Evolutionary conservation across 1,140 invertebrate species (phyloP), one percentile per base, ranked within the genome.

Genomic region (Eriocheir sinensis): DNA sequence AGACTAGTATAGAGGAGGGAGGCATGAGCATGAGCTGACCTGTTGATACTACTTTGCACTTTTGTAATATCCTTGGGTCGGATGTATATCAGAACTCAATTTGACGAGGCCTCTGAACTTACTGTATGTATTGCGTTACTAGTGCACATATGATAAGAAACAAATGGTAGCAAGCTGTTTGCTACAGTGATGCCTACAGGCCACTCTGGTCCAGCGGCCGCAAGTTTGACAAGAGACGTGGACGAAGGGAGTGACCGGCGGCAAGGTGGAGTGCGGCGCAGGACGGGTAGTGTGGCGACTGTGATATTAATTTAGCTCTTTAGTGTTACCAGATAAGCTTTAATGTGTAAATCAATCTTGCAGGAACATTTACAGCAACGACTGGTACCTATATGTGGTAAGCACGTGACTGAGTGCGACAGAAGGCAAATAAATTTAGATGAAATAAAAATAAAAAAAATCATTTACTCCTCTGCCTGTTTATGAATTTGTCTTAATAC

Each of bases 231-330:
- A 30, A 48, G 30, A 30, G 30, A 12, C 17, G 27, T 41, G 38
- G 53, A 6, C 21, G 15, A 12, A 72, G 17, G 34, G 27, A 60
- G n/a, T n/a, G 15, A 3, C 3, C 9, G 44, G 41, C 38, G 86
- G 40, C 12, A 17, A 48, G 86, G 40, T 72, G 89, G 72, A 21
- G 53, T 34, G 32, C 53, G 30, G 32, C 34, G 27, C 89, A 38
- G 21, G 48, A 72, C 21, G 89, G 34, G 72, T 48, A n/a, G 36
- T 72, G 48, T 72, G 38, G 89, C 72, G 44, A 36, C 89, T 90
- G 89, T 90, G 89, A 90, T 90, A 90, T 90, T 90, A 90, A 48
- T 36, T 1, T 90, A 90, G 89, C 36, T 60, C 15, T 48, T 36
- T 89, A 53, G 81, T 41, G n/a, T n/a, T 53, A 53, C 44, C 88